Conservation (phyloP, 2,113 vertebrate species). For the Triplophysa tibetana region DNA sequence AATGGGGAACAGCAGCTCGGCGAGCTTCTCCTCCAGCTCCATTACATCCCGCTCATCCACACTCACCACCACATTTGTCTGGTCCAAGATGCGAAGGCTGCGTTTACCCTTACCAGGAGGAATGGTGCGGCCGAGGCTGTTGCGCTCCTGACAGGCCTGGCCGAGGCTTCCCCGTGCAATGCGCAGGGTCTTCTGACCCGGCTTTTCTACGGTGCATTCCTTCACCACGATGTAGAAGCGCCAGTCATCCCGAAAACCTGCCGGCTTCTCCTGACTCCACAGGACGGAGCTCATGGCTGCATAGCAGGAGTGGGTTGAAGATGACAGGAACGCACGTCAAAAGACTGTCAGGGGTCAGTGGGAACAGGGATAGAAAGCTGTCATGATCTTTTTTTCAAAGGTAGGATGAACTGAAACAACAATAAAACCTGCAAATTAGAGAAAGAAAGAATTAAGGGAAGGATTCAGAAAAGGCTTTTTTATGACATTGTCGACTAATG, state of each 20-base stretch:
- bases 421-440: constrained; percentile 34
- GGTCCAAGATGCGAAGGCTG: constrained; percentile 91
- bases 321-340: constrained; percentile 37
- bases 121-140: constrained; percentile 83
- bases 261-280: constrained; percentile 95
- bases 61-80: constrained; percentile 85
- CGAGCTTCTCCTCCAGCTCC: constrained; percentile 90
- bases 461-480: background rate
- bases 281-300: constrained; percentile 91
- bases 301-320: constrained; percentile 36
- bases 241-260: constrained; percentile 90
- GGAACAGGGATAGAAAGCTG: constrained; percentile 13
- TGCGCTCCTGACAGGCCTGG: constrained; percentile 90
- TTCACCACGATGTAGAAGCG: constrained; percentile 93
- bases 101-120: constrained; percentile 92
- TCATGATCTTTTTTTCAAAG: constrained; percentile 45
- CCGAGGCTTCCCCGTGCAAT: constrained; percentile 92
- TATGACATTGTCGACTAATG: background rate
- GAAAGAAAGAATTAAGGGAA: background rate
- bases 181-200: constrained; percentile 88
- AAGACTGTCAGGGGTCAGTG: constrained; percentile 30
- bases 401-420: constrained; percentile 24
- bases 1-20: constrained; percentile 94
- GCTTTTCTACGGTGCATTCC: constrained; percentile 91
- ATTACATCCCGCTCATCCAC: constrained; percentile 90